Evolutionary conservation across 2,888 invertebrate genomes (phyloP).

Genomic region (Rhagonycha fulva): DNA sequence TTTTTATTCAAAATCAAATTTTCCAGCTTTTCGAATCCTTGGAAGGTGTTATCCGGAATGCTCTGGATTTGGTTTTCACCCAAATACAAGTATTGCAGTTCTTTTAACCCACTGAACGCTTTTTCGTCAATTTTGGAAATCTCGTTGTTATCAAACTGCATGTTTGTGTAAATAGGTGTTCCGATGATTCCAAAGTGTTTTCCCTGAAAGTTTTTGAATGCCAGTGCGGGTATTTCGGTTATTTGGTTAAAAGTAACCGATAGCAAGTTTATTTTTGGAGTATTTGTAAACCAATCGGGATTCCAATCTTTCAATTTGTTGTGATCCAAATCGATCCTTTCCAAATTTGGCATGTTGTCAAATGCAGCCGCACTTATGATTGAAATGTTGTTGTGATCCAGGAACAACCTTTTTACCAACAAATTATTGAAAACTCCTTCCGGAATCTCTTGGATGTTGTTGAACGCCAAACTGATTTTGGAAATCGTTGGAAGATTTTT

Average conservation of each 20-base stretch:
- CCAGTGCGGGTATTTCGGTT: constrained; percentile 36
- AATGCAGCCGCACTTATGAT: constrained; percentile 36
- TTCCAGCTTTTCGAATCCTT: constrained; percentile 4
- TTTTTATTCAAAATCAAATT: constrained; percentile 8
- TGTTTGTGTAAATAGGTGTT: background rate
- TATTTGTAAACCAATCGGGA: constrained; percentile 46
- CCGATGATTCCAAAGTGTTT: background rate
- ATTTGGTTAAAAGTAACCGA: constrained; percentile 45
- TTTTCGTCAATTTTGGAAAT: constrained; percentile 3
- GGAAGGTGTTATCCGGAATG: constrained; percentile 35
- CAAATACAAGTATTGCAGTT: constrained; percentile 15
- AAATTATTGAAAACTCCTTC: constrained; percentile 24
- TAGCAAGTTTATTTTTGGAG: constrained; percentile 42
- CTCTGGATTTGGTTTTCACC: constrained; percentile 7
- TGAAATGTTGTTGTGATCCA: constrained; percentile 11
- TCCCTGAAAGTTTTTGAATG: constrained; percentile 20
- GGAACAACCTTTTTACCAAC: constrained; percentile 2
- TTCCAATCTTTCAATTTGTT: constrained; percentile 47
- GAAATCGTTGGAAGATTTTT: constrained; percentile 12
- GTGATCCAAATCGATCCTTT: constrained; percentile 43
- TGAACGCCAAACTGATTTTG: constrained; percentile 4
- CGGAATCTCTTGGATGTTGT: constrained; percentile 12
- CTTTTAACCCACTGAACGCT: constrained; percentile 13
- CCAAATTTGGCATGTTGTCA: constrained; percentile 42
- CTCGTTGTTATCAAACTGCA: constrained; percentile 7